Base-by-base conservation (phyloP, 2,888 invertebrate species). In the Teleogryllus oceanicus region DNA sequence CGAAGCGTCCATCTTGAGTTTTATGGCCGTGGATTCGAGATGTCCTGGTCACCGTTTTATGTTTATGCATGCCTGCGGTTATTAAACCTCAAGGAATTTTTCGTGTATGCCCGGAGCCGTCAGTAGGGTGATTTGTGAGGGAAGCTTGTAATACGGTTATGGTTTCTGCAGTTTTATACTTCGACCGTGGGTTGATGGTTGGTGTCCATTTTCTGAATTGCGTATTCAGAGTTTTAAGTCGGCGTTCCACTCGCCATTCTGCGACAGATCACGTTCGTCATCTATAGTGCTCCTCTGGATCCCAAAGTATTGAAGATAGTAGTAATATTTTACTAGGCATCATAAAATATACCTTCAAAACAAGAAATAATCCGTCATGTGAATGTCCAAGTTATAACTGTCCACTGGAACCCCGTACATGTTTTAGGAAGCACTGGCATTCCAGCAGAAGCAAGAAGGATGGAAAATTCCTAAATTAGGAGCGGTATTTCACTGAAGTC, bases 11-110 rank as follows among this genome's bases (percentile, higher is more conserved):
- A 8, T 62, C 62, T 62, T 62, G n/a, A 11, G 62, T 62, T 62
- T 62, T 62, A 62, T n/a, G 62, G n/a, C 1, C n/a, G 13, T 18
- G 4, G 62, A 62, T 62, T 62, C 62, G 37, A 62, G 62, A 62
- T 62, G 62, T 13, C 62, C 13, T 62, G 62, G 62, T 12, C 62
- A 62, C n/a, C 62, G n/a, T 62, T 62, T 62, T 62, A 62, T 62
- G 62, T n/a, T 13, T 62, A 62, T 62, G 16, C 62, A 13, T 62
- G 16, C n/a, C 62, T 3, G 62, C 13, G 62, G n/a, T 62, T n/a
- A 62, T 62, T 62, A 62, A 62, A 62, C 62, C 62, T 62, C 62
- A 62, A 62, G 62, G n/a, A 62, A 62, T 62, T 62, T 51, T 13
- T 3, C 62, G n/a, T 62, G n/a, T n/a, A 0, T 62, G 16, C 62